Evolutionary conservation across 2,797 vertebrate genomes (phyloP), one percentile per base, ranked within the genome.

Genomic region (Dendrocincla tyrannina): DNA sequence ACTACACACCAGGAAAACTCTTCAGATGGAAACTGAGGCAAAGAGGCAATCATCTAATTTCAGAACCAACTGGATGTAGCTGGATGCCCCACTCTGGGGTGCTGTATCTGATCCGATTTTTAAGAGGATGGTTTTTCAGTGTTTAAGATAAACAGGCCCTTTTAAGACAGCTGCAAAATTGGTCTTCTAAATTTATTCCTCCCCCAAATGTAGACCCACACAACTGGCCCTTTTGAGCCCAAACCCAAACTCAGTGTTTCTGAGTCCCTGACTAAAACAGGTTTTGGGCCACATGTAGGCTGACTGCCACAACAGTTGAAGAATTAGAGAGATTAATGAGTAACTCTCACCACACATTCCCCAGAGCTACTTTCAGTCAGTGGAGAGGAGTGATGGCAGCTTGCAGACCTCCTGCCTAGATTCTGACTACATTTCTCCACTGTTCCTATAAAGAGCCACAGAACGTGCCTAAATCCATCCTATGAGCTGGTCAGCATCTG

Each of bases 11-110:
- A 66, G 68, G 22, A 91, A 93, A 69, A 55, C 33, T 89, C 44
- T 82, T 91, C 60, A 47, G 56, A 84, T 62, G 74, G 85, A 80
- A 93, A 94, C 80, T 80, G 78, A 95, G 80, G 84, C 77, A 95
- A 72, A 85, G 46, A 85, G 13, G 52, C 53, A 70, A 66, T 30
- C 8, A 60, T 53, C 35, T 85, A 17, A 85, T 89, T 88, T 78
- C 17, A 76, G 52, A 81, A 88, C 3, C 41, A 91, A 91, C 14
- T 50, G 77, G 33, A 66, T 82, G 33, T n/a, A 87, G 59, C 86
- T 67, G 83, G 64, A 58, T 88, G 58, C n/a, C 46, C 42, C 20
- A 18, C 16, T 67, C 58, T 28, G 49, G 30, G 62, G 18, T 72
- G 41, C 42, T 88, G 5, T 30, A 89, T 50, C 50, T 58, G 47